Conservation (phyloP, 2,888 invertebrate species). For the Harpagoxenus sublaevis region DNA sequence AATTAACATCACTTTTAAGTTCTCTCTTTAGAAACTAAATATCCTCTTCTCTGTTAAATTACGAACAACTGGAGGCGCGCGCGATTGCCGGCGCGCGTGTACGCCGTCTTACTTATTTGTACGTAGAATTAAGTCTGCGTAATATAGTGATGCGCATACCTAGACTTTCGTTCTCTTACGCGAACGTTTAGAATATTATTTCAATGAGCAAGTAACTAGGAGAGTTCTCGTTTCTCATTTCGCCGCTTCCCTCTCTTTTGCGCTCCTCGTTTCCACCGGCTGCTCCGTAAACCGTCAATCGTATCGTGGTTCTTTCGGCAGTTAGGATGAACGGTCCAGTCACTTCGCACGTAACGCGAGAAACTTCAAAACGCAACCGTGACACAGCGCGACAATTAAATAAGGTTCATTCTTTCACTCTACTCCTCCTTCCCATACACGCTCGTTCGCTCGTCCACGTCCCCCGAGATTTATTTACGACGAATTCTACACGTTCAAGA, state of each 20-base stretch:
- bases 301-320: constrained; percentile 47
- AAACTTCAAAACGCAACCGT: constrained; percentile 40
- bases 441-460: constrained; percentile 32
- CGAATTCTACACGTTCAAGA: constrained; percentile 45
- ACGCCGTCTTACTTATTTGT: constrained; percentile 72
- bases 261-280: constrained; percentile 5
- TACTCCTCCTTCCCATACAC: constrained; percentile 32
- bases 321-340: constrained; percentile 62
- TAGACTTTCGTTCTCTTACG: constrained; percentile 75
- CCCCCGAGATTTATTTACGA: constrained; percentile 63
- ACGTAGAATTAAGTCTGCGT: constrained; percentile 73
- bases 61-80: constrained; percentile 52
- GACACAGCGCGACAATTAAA: constrained; percentile 32
- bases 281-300: constrained; percentile 34
- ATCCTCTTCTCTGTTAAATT: constrained; percentile 54
- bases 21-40: constrained; percentile 56
- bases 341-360: constrained; percentile 55
- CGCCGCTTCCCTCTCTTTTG: constrained; percentile 57
- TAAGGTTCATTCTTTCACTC: constrained; percentile 24
- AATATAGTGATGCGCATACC: constrained; percentile 73
- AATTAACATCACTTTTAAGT: constrained; percentile 19
- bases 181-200: constrained; percentile 83
- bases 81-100: constrained; percentile 58
- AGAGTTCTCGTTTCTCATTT: constrained; percentile 65
- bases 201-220: constrained; percentile 81